A percentile compares a stretch with the other conserved stretches of the same genome.
phyloP scores from a whole-genome alignment of 2,888 invertebrate genomes.

The Rhogogaster chlorosoma region DNA sequence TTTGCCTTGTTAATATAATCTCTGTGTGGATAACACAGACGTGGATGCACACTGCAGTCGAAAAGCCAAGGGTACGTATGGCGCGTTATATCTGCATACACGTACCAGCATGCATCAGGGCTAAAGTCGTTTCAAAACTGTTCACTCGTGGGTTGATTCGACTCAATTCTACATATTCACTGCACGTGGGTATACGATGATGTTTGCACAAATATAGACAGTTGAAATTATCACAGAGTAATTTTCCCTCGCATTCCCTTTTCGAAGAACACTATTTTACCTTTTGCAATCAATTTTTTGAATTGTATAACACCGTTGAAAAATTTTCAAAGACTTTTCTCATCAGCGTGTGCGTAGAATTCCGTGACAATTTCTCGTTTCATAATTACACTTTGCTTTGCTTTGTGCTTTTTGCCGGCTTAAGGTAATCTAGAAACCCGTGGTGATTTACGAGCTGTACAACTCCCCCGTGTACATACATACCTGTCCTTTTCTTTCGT shows the following conservation, averaged over 20 bases:
- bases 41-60: not conserved
- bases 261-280: not conserved
- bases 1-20: slow-evolving; percentile 52
- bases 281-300: not conserved
- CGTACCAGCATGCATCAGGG: not conserved
- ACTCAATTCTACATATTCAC: slow-evolving; percentile 5
- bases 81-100: not conserved
- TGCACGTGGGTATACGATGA: not conserved
- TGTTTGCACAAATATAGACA: not conserved
- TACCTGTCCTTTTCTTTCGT: not conserved
- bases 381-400: not conserved
- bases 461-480: not conserved
- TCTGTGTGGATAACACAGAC: slow-evolving; percentile 29
- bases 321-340: not conserved
- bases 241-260: not conserved
- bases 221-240: not conserved
- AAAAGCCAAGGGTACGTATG: not conserved
- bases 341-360: not conserved
- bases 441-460: not conserved
- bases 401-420: not conserved
- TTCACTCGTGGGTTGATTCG: slow-evolving; percentile 23
- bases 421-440: not conserved
- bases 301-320: not conserved
- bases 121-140: slow-evolving; percentile 35
- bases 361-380: not conserved